These are phyloP conservation scores for Sogatella furcifera DNA, from an alignment of 1,140 invertebrate species.

Conservation along the genomic window DNA sequence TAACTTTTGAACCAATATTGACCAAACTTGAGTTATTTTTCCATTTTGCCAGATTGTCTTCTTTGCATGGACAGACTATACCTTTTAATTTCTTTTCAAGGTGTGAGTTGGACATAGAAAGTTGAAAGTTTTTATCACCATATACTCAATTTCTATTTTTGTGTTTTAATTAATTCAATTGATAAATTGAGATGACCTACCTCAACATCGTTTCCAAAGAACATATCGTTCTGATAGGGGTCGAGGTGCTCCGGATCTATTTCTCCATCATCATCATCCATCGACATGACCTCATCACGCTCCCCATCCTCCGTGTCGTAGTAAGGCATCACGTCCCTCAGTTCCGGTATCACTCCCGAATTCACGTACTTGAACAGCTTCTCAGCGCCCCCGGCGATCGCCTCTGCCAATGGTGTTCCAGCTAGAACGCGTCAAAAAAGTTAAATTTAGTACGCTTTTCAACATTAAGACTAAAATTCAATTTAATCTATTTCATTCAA, in stretches of 20 bases:
- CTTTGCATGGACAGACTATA: too few relatives aligned
- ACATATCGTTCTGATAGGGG: neutral
- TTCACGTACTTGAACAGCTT: constrained; percentile 62
- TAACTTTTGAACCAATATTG: too few relatives aligned
- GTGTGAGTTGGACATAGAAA: too few relatives aligned
- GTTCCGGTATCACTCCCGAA: constrained; percentile 64
- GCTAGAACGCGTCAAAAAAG: constrained; percentile 37
- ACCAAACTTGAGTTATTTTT: too few relatives aligned
- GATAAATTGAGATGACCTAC: neutral
- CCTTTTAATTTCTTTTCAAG: too few relatives aligned
- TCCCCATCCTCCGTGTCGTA: constrained; percentile 13
- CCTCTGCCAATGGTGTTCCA: constrained; percentile 58
- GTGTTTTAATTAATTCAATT: too few relatives aligned
- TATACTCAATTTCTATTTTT: too few relatives aligned
- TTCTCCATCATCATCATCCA: neutral
- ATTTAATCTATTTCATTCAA: too few relatives aligned
- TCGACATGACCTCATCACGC: constrained; percentile 2
- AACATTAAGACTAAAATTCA: too few relatives aligned
- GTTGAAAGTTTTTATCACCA: too few relatives aligned
- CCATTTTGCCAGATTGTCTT: too few relatives aligned
- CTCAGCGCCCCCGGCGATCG: constrained; percentile 60
- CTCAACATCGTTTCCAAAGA: neutral
- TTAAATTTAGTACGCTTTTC: too few relatives aligned
- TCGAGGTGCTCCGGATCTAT: neutral
- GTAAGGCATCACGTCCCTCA: constrained; percentile 55